Evolutionary conservation across 2,888 invertebrate genomes (phyloP), one percentile per base, ranked within the genome.

Genomic region (Nowickia ferox): DNA sequence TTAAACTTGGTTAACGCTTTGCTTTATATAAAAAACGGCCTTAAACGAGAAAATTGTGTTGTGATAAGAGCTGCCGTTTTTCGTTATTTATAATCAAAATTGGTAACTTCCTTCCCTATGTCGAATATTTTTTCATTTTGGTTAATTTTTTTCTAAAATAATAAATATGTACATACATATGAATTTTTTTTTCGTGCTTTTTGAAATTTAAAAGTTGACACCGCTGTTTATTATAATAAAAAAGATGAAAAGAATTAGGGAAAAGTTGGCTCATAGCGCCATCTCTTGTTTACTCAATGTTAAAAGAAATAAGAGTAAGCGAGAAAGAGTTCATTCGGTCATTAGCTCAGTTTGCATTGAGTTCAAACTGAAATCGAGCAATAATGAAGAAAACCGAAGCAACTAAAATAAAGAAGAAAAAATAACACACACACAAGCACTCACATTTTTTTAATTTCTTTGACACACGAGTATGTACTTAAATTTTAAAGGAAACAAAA

Each of bases 311-410:
- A 66, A 72, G 61, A 57, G 71, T 30, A 57, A 75, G 53, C 48
- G 71, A 76, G 51, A 65, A 66, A 71, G 65, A 44, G 75, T 48
- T 48, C 15, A 46, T 17, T 65, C 53, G 84, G 74, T 84, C 75
- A 84, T 84, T 84, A 80, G 84, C 84, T 80, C 84, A 84, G 40
- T 84, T 77, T 38, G 44, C 53, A 69, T 30, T 51, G 44, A 55
- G 61, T 84, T 80, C 51, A 66, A 17, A 42, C 51, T 53, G 66
- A 71, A 48, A 63, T 48, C 57, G 15, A 80, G 46, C 53, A 55
- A 78, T 84, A 61, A 79, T 63, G 59, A 61, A 84, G 55, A 69
- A 84, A 75, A 79, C 51, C 65, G 48, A 55, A 74, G 19, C 75
- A 84, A 53, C 44, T 42, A 65, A 46, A 46, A 13, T 55, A 51